These are phyloP conservation scores for Styela clava DNA, from an alignment of 23 tunicate genomes.

Conservation along the genomic window DNA sequence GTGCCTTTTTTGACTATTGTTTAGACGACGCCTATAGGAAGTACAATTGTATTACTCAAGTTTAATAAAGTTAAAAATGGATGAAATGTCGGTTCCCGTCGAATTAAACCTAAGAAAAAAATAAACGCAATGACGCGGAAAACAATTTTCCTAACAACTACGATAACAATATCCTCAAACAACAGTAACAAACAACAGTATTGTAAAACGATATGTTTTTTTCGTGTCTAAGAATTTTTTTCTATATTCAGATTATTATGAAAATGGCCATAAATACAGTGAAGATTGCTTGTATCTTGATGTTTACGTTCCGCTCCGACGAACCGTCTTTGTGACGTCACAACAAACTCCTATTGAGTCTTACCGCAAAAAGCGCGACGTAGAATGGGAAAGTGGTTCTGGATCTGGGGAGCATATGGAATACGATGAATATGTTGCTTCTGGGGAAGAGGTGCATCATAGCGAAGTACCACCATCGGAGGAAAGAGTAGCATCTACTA, in stretches of 20 bases:
- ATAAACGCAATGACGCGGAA: too few species aligned
- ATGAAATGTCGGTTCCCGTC: neutral
- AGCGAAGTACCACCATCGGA: neutral
- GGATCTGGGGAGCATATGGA: constrained; percentile 13
- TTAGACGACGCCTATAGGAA: too few species aligned
- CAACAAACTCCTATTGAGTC: neutral
- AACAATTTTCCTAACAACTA: too few species aligned
- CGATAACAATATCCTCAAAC: too few species aligned
- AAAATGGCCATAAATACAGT: constrained; percentile 4
- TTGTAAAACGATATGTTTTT: too few species aligned
- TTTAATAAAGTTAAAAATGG: neutral
- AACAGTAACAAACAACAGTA: too few species aligned
- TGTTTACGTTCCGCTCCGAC: constrained; percentile 25
- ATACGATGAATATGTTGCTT: too few species aligned
- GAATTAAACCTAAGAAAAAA: too few species aligned
- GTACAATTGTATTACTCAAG: too few species aligned
- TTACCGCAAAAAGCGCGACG: neutral
- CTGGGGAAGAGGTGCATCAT: neutral
- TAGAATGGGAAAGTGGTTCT: neutral
- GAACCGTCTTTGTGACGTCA: neutral
- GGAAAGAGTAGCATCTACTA: neutral
- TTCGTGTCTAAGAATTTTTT: too few species aligned
- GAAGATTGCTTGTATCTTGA: constrained; percentile 44
- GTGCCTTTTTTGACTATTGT: too few species aligned
- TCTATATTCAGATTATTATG: neutral